Evolutionary conservation across 37 sponge, comb jelly and placozoan species (phyloP).

Genomic region (Beroe forskalii): DNA sequence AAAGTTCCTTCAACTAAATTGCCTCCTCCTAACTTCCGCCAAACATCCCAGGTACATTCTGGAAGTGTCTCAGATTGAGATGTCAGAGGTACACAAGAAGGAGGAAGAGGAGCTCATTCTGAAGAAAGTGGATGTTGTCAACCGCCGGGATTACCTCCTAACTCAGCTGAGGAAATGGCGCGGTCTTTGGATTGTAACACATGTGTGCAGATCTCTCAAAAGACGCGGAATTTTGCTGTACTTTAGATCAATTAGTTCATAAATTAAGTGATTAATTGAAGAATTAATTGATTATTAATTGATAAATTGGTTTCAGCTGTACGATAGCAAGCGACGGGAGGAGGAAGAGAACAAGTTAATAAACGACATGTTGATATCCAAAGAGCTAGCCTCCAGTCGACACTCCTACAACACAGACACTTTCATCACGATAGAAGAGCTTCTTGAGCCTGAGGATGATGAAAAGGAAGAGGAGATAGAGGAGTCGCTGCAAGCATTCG

Average conservation of each 20-base stretch:
- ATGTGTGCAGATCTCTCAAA: too few relatives aligned
- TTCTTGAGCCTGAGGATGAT: background rate
- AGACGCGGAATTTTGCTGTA: too few relatives aligned
- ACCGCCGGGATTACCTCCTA: constrained; percentile 44
- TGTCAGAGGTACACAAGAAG: background rate
- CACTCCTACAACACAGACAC: constrained; percentile 34
- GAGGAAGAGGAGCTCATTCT: constrained; percentile 61
- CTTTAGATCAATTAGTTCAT: too few relatives aligned
- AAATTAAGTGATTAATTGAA: too few relatives aligned
- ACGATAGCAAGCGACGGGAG: constrained; percentile 20
- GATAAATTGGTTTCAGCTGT: too few relatives aligned
- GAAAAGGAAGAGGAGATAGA: background rate
- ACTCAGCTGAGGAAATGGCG: constrained; percentile 1
- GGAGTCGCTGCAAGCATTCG: background rate
- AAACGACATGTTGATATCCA: constrained; percentile 5
- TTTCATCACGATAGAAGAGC: constrained; percentile 29
- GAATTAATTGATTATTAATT: too few relatives aligned
- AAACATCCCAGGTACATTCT: background rate
- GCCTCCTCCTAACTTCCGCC: too few relatives aligned
- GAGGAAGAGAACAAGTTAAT: constrained; percentile 50
- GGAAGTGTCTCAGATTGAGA: background rate
- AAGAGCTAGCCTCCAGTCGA: background rate
- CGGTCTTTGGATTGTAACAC: too few relatives aligned
- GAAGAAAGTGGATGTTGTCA: constrained; percentile 54
- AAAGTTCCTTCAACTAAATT: too few relatives aligned